These are phyloP conservation scores for Eristalis intricaria DNA, from an alignment of 2,888 invertebrate species.

Conservation along the genomic window DNA sequence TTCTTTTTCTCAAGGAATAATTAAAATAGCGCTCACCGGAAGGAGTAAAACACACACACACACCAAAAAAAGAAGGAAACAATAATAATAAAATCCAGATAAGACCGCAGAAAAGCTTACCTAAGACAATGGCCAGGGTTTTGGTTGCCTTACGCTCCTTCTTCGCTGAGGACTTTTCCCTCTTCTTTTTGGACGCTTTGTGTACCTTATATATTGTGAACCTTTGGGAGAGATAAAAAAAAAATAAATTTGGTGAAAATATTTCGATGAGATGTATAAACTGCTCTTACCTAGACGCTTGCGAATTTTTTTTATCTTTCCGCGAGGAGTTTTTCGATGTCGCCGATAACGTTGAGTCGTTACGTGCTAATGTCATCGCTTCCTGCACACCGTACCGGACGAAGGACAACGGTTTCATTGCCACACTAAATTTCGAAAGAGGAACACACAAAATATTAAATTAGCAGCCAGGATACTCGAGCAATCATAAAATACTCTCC, in stretches of 20 bases:
- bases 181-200: constrained; percentile 96
- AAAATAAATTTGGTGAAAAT: background rate
- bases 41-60: background rate
- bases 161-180: constrained; percentile 95
- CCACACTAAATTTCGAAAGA: constrained; percentile 80
- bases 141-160: constrained; percentile 99
- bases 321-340: constrained; percentile 81
- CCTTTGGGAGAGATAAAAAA: constrained; percentile 78
- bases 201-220: constrained; percentile 97
- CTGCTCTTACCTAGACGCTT: constrained; percentile 80
- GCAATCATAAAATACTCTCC: background rate
- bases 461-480: constrained; percentile 1
- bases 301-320: constrained; percentile 82
- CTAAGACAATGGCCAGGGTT: constrained; percentile 98
- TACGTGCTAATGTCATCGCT: constrained; percentile 81
- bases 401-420: constrained; percentile 85
- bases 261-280: background rate
- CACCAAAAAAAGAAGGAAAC: background rate
- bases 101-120: constrained; percentile 83
- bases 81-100: constrained; percentile 19
- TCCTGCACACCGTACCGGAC: constrained; percentile 81
- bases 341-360: constrained; percentile 84
- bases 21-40: constrained; percentile 9
- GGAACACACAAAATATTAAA: constrained; percentile 37
- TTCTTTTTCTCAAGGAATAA: background rate